Percentiles rank a stretch among this genome's conserved stretches.
These are phyloP conservation scores for Planiliza haematocheilus DNA, from an alignment of 2,113 vertebrate species.

Conservation along the genomic window DNA sequence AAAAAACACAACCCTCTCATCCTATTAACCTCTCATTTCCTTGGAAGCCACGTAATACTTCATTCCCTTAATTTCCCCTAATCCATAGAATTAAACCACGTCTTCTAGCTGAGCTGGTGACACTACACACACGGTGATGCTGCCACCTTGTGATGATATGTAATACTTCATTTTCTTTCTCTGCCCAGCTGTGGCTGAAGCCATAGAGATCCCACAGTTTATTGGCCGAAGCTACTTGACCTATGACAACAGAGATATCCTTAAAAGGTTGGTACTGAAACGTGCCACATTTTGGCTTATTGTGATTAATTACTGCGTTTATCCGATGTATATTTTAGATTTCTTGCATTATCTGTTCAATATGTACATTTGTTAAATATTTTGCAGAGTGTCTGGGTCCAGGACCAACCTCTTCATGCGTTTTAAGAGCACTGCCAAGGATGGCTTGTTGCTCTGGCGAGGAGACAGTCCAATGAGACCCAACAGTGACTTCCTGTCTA, in stretches of 20 bases:
- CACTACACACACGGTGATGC: slow-evolving; percentile 4
- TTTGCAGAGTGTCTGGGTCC: slow-evolving; percentile 89
- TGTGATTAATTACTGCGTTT: neutral
- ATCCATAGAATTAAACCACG: neutral
- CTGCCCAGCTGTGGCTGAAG: slow-evolving; percentile 89
- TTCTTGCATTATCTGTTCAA: neutral
- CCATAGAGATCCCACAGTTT: slow-evolving; percentile 97
- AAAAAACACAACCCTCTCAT: too few species aligned
- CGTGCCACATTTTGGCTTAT: too few species aligned
- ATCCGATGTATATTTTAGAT: neutral
- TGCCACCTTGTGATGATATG: slow-evolving; percentile 57
- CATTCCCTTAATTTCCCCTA: too few species aligned
- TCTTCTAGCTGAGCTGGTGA: neutral
- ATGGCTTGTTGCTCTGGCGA: slow-evolving; percentile 94
- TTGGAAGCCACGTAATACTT: neutral
- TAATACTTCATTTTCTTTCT: slow-evolving; percentile 53
- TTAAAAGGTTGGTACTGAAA: slow-evolving; percentile 88
- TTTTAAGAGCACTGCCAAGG: slow-evolving; percentile 92
- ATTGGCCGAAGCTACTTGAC: slow-evolving; percentile 95
- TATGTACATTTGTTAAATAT: neutral
- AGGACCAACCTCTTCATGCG: slow-evolving; percentile 93
- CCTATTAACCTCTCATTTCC: neutral
- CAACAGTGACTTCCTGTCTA: slow-evolving; percentile 93
- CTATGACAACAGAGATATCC: slow-evolving; percentile 91
- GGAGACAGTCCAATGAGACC: slow-evolving; percentile 90